Conservation (phyloP, 2,113 vertebrate genomes). For the Phylloscopus whistleri region DNA sequence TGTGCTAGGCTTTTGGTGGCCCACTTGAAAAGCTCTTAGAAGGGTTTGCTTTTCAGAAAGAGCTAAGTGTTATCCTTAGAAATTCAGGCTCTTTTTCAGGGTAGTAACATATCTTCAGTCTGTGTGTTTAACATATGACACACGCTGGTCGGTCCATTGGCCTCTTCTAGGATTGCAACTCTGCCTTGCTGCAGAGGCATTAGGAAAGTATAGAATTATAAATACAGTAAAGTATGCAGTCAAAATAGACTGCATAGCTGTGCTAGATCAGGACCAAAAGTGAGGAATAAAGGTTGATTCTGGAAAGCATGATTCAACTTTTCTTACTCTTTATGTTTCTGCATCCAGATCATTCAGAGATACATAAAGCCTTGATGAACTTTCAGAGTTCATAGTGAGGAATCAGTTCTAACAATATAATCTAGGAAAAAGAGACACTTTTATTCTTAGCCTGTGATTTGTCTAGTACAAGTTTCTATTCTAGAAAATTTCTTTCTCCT, state of each 20-base stretch:
- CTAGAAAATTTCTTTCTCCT: background rate
- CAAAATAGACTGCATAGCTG: fast-evolving
- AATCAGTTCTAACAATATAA: background rate
- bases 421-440: background rate
- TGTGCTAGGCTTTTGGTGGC: slow-evolving; percentile 49
- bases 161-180: background rate
- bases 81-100: slow-evolving; percentile 2
- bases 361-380: fast-evolving
- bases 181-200: background rate
- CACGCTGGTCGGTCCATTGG: fast-evolving
- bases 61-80: slow-evolving; percentile 33
- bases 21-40: slow-evolving; percentile 34
- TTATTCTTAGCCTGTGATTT: background rate
- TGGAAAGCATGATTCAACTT: background rate
- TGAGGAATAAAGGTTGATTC: background rate
- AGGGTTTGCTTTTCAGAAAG: slow-evolving; percentile 56
- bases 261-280: background rate
- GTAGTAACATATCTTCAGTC: background rate
- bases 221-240: background rate
- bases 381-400: background rate
- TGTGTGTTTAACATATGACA: background rate
- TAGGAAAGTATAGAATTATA: background rate
- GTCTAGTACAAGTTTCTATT: background rate
- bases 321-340: background rate
- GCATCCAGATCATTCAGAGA: background rate